Evolutionary conservation across 2,888 invertebrate species (phyloP).

Genomic region (Dasysyrphus albostriatus): DNA sequence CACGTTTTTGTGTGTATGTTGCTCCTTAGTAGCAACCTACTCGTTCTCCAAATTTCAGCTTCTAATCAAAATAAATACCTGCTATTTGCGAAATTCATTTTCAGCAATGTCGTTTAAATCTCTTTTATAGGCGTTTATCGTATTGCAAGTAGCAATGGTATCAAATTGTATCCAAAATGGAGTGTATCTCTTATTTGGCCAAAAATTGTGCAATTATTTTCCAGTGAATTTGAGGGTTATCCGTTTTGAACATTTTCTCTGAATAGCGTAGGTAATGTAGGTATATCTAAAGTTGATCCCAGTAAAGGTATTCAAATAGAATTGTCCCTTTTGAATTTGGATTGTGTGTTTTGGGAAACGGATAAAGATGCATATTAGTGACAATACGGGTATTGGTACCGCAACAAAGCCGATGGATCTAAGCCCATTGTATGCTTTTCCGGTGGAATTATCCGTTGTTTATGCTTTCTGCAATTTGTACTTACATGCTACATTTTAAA

Average conservation of each 20-base stretch:
- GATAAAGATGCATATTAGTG: too few relatives aligned
- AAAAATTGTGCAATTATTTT: constrained; percentile 52
- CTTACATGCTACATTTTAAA: too few relatives aligned
- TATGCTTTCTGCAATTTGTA: too few relatives aligned
- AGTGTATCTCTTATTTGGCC: not conserved
- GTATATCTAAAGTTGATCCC: too few relatives aligned
- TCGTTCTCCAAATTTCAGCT: constrained; percentile 37
- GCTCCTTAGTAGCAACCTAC: constrained; percentile 38
- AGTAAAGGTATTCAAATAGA: too few relatives aligned
- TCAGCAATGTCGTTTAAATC: constrained; percentile 4
- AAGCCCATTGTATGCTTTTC: too few relatives aligned
- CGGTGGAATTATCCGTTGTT: too few relatives aligned
- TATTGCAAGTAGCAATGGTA: constrained; percentile 34
- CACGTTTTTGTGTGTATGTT: constrained; percentile 1
- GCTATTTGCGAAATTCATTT: constrained; percentile 48
- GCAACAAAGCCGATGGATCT: too few relatives aligned
- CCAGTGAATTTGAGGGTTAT: constrained; percentile 17
- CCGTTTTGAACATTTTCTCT: not conserved
- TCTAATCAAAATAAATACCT: constrained; percentile 66
- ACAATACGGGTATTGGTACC: too few relatives aligned
- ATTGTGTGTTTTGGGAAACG: too few relatives aligned
- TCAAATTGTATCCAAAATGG: constrained; percentile 20
- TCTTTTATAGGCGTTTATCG: not conserved
- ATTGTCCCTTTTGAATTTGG: too few relatives aligned
- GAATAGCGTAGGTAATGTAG: not conserved